These are phyloP conservation scores for Chionodraco myersi DNA, from an alignment of 2,113 vertebrate genomes.

Conservation along the genomic window DNA sequence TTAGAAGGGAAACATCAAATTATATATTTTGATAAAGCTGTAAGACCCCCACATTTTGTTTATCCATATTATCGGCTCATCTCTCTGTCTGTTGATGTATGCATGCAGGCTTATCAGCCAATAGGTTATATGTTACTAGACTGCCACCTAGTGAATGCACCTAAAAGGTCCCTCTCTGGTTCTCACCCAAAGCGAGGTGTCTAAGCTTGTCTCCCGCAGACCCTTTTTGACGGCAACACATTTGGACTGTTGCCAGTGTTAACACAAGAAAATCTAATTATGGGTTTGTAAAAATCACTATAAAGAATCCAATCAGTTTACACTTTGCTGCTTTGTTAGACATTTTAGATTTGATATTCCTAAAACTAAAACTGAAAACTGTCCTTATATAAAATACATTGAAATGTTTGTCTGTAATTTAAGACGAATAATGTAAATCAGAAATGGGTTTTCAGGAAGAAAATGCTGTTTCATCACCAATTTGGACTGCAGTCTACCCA, in stretches of 20 bases:
- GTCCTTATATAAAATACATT: background rate
- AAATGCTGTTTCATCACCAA: constrained; percentile 8
- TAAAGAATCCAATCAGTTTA: constrained; percentile 21
- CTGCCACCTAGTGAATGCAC: constrained; percentile 84
- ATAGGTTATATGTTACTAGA: constrained; percentile 78
- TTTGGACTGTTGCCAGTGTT: constrained; percentile 31
- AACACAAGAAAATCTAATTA: constrained; percentile 7
- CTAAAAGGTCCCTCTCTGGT: constrained; percentile 22
- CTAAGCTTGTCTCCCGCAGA: constrained; percentile 22
- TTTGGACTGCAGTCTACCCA: constrained; percentile 21
- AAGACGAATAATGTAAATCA: constrained; percentile 13
- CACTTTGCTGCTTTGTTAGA: constrained; percentile 12
- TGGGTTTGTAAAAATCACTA: constrained; percentile 15
- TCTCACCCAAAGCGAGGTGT: constrained; percentile 42
- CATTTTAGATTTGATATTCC: constrained; percentile 16
- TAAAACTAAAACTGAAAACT: constrained; percentile 1
- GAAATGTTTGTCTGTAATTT: constrained; percentile 1
- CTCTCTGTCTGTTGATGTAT: constrained; percentile 55
- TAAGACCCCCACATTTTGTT: constrained; percentile 58
- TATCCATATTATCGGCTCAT: constrained; percentile 66
- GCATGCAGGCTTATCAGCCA: constrained; percentile 47
- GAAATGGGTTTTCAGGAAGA: constrained; percentile 30
- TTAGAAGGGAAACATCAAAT: constrained; percentile 39
- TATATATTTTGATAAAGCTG: constrained; percentile 48
- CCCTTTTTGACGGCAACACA: constrained; percentile 32